Conservation (phyloP, 2,113 vertebrate species). For the Herpetotheres cachinnans region DNA sequence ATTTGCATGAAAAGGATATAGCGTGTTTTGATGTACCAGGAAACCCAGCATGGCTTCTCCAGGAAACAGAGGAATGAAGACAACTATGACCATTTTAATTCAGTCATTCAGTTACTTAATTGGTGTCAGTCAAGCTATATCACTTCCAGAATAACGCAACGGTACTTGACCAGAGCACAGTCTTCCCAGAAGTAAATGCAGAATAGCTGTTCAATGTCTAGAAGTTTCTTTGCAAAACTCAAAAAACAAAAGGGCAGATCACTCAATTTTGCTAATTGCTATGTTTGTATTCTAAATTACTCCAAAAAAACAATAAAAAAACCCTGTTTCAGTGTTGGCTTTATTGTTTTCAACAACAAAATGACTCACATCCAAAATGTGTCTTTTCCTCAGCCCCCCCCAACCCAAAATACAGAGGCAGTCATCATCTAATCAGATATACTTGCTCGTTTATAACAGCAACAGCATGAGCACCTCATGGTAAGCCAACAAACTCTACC, state of each 20-base stretch:
- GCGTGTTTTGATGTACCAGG: not conserved
- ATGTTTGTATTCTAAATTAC: not conserved
- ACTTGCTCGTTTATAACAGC: slow-evolving; percentile 33
- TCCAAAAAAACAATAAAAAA: not conserved
- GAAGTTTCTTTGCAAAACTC: not conserved
- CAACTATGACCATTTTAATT: not conserved
- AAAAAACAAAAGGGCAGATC: not conserved
- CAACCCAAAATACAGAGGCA: not conserved
- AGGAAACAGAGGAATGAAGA: not conserved
- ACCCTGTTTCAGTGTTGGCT: not conserved
- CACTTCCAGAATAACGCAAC: not conserved
- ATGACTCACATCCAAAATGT: not conserved
- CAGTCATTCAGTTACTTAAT: not conserved
- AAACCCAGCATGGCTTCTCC: not conserved
- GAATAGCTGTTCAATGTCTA: not conserved
- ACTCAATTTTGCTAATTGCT: not conserved
- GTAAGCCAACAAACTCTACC: slow-evolving; percentile 26
- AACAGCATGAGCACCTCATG: not conserved
- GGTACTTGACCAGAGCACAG: not conserved
- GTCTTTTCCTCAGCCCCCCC: not conserved
- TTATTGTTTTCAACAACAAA: slow-evolving; percentile 1
- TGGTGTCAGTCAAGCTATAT: not conserved
- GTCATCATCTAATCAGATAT: not conserved
- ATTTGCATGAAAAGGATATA: not conserved
- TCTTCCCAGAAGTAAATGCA: not conserved